Conservation (phyloP, 1,140 invertebrate species). For the Platyura marginata region DNA sequence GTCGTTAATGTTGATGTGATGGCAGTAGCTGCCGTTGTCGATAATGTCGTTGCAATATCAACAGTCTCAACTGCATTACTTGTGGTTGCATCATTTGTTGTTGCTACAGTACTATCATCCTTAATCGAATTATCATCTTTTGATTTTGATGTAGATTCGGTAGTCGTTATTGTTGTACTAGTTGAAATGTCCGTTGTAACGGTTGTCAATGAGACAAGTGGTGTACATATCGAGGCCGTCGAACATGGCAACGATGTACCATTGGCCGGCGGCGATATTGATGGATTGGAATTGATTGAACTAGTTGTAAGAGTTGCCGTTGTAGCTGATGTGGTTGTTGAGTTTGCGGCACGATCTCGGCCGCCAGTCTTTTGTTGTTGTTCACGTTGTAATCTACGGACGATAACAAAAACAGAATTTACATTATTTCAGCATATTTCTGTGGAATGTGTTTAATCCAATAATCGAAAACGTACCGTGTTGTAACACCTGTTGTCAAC, state of each 20-base stretch:
- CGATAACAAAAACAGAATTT: not conserved
- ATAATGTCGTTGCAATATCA: not conserved
- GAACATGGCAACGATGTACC: slow-evolving; percentile 3
- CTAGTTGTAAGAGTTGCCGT: not conserved
- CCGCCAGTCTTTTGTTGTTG: slow-evolving; percentile 43
- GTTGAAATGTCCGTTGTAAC: slow-evolving; percentile 7
- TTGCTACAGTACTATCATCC: not conserved
- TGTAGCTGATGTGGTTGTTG: slow-evolving; percentile 1
- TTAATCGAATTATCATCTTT: not conserved
- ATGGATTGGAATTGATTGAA: slow-evolving; percentile 2
- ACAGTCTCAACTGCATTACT: not conserved
- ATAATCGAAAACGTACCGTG: slow-evolving; percentile 23
- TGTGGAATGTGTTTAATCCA: not conserved
- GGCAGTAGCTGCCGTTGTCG: not conserved
- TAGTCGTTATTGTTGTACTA: slow-evolving; percentile 10
- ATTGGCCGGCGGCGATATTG: slow-evolving; percentile 5
- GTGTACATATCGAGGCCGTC: slow-evolving; percentile 3
- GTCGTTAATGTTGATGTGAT: not conserved
- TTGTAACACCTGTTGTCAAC: slow-evolving; percentile 54
- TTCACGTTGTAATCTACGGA: slow-evolving; percentile 42
- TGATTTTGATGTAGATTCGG: slow-evolving; percentile 9
- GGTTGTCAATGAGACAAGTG: not conserved
- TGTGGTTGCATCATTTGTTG: not conserved
- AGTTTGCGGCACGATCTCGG: slow-evolving; percentile 9
- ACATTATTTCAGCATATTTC: no score